phyloP scores from a whole-genome alignment of 1,140 invertebrate species.

The Heliconius nattereri region DNA sequence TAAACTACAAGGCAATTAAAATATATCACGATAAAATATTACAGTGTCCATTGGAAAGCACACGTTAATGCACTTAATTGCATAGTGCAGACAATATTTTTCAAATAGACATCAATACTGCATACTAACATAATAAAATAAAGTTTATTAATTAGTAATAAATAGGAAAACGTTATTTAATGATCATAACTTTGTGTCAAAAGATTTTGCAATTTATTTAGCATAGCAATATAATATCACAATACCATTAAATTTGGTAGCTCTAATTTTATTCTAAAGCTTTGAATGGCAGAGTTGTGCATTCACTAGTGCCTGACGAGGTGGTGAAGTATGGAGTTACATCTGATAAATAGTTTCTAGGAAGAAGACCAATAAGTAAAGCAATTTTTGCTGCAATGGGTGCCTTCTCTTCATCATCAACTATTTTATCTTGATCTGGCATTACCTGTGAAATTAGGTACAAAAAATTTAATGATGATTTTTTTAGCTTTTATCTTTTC shows the following conservation, averaged over 20 bases:
- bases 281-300: constrained; percentile 57
- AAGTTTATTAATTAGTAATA: constrained; percentile 31
- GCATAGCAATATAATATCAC: constrained; percentile 30
- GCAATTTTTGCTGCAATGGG: constrained; percentile 79
- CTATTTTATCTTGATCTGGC: constrained; percentile 78
- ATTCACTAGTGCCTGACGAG: constrained; percentile 55
- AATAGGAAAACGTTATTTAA: constrained; percentile 19
- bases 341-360: constrained; percentile 70
- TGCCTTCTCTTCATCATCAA: constrained; percentile 74
- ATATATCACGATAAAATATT: constrained; percentile 32
- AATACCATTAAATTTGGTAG: constrained; percentile 25
- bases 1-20: constrained; percentile 38
- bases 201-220: constrained; percentile 11
- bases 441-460: constrained; percentile 62
- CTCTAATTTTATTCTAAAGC: constrained; percentile 50
- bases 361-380: constrained; percentile 71
- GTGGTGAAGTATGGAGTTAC: constrained; percentile 57
- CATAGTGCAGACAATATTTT: constrained; percentile 12
- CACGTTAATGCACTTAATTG: constrained; percentile 16
- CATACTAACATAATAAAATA: neutral
- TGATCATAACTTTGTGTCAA: neutral
- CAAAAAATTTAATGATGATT: too few relatives aligned
- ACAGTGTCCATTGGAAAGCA: constrained; percentile 25
- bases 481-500: too few relatives aligned
- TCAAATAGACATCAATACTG: neutral